phyloP scores from a whole-genome alignment of 2,888 invertebrate species.

The Erannis defoliaria region DNA sequence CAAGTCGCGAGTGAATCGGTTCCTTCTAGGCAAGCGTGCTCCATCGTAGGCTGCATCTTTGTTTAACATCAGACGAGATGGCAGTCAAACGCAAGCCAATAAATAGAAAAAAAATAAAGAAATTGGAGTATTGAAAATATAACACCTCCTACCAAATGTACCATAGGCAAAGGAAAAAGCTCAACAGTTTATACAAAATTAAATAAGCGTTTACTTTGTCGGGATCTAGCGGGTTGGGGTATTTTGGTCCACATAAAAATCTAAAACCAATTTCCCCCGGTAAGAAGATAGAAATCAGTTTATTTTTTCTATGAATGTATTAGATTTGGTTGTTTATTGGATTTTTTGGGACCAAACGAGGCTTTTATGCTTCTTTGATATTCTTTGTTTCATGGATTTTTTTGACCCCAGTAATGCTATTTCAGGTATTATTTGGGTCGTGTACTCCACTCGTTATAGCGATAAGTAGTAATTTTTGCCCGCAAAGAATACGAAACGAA shows the following conservation, averaged over 20 bases:
- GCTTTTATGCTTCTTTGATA: slow-evolving; percentile 33
- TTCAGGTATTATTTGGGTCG: slow-evolving; percentile 15
- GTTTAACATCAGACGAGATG: too few species aligned
- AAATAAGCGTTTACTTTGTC: slow-evolving; percentile 44
- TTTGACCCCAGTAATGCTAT: slow-evolving; percentile 15
- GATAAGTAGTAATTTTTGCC: not conserved
- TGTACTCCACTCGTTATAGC: not conserved
- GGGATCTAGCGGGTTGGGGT: slow-evolving; percentile 44
- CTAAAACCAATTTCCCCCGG: slow-evolving; percentile 56
- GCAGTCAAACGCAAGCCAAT: too few species aligned
- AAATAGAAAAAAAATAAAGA: too few species aligned
- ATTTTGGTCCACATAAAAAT: slow-evolving; percentile 55
- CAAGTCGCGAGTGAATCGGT: too few species aligned
- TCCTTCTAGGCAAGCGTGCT: too few species aligned
- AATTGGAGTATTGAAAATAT: too few species aligned
- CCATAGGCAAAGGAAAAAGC: not conserved
- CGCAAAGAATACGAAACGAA: not conserved
- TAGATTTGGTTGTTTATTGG: slow-evolving; percentile 55
- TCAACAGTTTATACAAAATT: slow-evolving; percentile 15
- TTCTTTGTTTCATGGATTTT: slow-evolving; percentile 23
- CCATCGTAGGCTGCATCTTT: too few species aligned
- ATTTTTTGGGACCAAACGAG: slow-evolving; percentile 48
- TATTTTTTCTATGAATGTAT: slow-evolving; percentile 59
- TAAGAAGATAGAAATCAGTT: slow-evolving; percentile 55
- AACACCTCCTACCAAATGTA: not conserved